A percentile compares a stretch with the other conserved stretches of the same genome.
Conservation (phyloP, 1,140 invertebrate genomes). For the Calosoma granatense region DNA sequence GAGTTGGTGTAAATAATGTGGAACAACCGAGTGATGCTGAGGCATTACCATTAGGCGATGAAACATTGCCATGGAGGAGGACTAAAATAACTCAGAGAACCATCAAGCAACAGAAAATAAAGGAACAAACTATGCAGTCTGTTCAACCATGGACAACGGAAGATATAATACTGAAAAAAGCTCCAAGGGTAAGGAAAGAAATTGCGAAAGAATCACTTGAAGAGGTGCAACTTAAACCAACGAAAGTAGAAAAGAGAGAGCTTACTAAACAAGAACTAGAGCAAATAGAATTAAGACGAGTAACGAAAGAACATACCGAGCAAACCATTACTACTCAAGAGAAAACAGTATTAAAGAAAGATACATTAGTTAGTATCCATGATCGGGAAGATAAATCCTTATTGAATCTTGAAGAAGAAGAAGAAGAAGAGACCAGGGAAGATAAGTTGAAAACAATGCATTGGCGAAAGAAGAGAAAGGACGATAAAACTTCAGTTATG, state of each 20-base stretch:
- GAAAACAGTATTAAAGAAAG: conserved; percentile 1
- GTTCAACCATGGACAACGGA: conserved; percentile 35
- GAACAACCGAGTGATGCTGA: conserved; percentile 31
- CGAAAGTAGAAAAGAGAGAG: conserved; percentile 11
- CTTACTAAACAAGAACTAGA: conserved; percentile 13
- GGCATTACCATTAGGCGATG: conserved; percentile 39
- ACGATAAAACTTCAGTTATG: conserved; percentile 14
- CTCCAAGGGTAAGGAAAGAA: conserved; percentile 32
- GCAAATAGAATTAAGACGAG: conserved; percentile 18
- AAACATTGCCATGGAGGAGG: conserved; percentile 41
- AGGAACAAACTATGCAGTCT: conserved; percentile 12
- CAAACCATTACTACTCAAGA: conserved; percentile 9
- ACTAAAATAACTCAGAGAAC: conserved; percentile 10
- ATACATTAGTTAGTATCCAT: conserved; percentile 28
- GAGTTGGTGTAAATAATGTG: conserved; percentile 15
- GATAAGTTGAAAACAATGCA: conserved; percentile 12
- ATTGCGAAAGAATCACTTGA: conserved; percentile 34
- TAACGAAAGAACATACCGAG: conserved; percentile 10
- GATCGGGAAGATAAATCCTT: conserved; percentile 16
- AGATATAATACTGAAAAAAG: conserved; percentile 34
- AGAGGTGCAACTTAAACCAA: conserved; percentile 19
- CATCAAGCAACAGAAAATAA: conserved; percentile 11
- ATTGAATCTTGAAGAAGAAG: conserved; percentile 19
- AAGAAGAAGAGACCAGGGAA: conserved; percentile 13
- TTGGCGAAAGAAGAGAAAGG: conserved; percentile 20